Conservation (phyloP, 1,140 invertebrate genomes). For the Maniola jurtina region DNA sequence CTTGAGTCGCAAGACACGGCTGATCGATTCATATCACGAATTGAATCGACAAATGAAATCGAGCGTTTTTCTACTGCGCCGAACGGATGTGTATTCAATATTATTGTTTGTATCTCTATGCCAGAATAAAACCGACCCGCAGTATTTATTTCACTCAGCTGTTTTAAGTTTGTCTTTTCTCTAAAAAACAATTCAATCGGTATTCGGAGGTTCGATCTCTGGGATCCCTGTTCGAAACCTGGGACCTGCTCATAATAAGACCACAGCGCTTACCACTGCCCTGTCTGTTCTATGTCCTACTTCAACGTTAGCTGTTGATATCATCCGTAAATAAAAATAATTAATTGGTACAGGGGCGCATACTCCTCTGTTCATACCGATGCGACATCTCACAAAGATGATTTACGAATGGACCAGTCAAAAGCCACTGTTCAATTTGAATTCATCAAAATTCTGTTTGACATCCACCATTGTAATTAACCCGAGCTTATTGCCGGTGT, state of each 20-base stretch:
- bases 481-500: not conserved
- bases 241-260: too few species aligned
- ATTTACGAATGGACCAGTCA: slow-evolving; percentile 21
- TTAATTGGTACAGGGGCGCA: not conserved
- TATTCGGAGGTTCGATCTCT: too few species aligned
- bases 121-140: not conserved
- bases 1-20: not conserved
- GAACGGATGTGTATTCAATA: not conserved
- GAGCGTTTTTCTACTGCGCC: not conserved
- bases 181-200: too few species aligned
- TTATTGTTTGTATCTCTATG: not conserved
- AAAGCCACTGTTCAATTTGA: slow-evolving; percentile 18
- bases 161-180: not conserved
- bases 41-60: not conserved
- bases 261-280: too few species aligned
- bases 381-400: slow-evolving; percentile 10
- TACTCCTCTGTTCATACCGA: not conserved
- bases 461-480: slow-evolving; percentile 18
- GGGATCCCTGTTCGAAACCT: too few species aligned
- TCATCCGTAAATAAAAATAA: too few species aligned
- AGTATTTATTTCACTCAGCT: not conserved
- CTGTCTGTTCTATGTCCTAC: too few species aligned
- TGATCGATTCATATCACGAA: not conserved
- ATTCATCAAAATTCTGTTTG: slow-evolving; percentile 29
- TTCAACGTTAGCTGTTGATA: too few species aligned